These are phyloP conservation scores for Sminthurinus aureus DNA, from an alignment of 2,888 invertebrate species.

Conservation along the genomic window DNA sequence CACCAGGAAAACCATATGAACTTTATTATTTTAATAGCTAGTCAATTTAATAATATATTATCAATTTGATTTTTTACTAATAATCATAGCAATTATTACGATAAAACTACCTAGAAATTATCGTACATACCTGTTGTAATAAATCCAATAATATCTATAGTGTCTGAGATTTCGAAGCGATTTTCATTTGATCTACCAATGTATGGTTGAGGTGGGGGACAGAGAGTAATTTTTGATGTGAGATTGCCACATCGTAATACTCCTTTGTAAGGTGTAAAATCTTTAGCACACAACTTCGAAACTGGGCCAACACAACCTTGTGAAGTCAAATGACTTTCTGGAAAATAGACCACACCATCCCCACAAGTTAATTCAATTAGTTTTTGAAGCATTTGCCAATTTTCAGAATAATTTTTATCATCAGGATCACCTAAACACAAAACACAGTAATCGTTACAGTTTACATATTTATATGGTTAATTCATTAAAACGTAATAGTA, in stretches of 20 bases:
- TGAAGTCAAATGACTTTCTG: slow-evolving; percentile 67
- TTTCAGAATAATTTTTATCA: slow-evolving; percentile 55
- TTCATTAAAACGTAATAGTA: too few species aligned
- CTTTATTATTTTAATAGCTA: too few species aligned
- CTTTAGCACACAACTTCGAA: slow-evolving; percentile 72
- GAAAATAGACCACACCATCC: slow-evolving; percentile 70
- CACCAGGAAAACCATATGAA: too few species aligned
- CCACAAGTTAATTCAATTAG: slow-evolving; percentile 79
- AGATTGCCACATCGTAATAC: slow-evolving; percentile 78
- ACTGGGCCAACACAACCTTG: slow-evolving; percentile 52
- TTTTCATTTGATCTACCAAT: slow-evolving; percentile 64
- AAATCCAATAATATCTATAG: slow-evolving; percentile 86
- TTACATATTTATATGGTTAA: too few species aligned
- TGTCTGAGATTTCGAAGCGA: slow-evolving; percentile 73
- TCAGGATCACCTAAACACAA: slow-evolving; percentile 61
- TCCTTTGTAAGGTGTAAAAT: slow-evolving; percentile 78
- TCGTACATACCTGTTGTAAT: slow-evolving; percentile 70
- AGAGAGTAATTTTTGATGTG: slow-evolving; percentile 75
- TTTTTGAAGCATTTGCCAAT: slow-evolving; percentile 72
- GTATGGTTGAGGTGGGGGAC: slow-evolving; percentile 72
- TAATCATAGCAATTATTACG: too few species aligned
- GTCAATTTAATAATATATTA: too few species aligned
- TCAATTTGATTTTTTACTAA: too few species aligned
- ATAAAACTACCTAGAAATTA: too few species aligned
- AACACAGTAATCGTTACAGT: too few species aligned